phyloP scores from a whole-genome alignment of 2,888 invertebrate genomes.

The Fragum whitleyi region DNA sequence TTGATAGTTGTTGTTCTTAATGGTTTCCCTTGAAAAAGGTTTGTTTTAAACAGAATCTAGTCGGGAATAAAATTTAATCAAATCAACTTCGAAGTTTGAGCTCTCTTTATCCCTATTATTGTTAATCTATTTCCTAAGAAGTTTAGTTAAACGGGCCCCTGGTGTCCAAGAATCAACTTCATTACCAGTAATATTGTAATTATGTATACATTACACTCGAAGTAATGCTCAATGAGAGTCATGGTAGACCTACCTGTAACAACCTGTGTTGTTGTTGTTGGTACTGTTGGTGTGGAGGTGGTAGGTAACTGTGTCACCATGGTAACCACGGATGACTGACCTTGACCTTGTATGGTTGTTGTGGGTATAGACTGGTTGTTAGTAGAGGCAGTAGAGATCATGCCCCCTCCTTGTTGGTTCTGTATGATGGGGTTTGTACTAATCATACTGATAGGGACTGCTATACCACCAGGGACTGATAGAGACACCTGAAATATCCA shows the following conservation, averaged over 20 bases:
- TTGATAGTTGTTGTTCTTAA: no score
- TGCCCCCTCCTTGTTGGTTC: conserved; percentile 67
- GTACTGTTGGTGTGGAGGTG: conserved; percentile 67
- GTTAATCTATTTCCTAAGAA: no score
- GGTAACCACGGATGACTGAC: conserved; percentile 77
- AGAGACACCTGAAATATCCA: conserved; percentile 88
- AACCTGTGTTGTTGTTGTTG: conserved; percentile 67
- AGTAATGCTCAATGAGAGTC: no score
- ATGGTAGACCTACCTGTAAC: conserved; percentile 76
- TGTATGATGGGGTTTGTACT: conserved; percentile 74
- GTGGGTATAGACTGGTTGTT: conserved; percentile 16
- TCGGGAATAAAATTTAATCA: no score
- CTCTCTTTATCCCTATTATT: no score
- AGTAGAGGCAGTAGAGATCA: conserved; percentile 42
- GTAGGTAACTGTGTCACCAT: conserved; percentile 78
- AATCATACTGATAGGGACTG: conserved; percentile 89
- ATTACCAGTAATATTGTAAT: no score
- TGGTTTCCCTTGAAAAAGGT: no score
- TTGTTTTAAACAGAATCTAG: no score
- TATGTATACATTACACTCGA: no score
- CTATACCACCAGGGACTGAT: conserved; percentile 88
- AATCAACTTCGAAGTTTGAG: no score
- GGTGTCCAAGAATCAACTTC: no score
- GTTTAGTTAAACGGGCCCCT: no score
- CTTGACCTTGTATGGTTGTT: conserved; percentile 13